Evolutionary conservation across 1,140 invertebrate species (phyloP), one percentile per base, ranked within the genome.

Genomic region (Drosophila athabasca): DNA sequence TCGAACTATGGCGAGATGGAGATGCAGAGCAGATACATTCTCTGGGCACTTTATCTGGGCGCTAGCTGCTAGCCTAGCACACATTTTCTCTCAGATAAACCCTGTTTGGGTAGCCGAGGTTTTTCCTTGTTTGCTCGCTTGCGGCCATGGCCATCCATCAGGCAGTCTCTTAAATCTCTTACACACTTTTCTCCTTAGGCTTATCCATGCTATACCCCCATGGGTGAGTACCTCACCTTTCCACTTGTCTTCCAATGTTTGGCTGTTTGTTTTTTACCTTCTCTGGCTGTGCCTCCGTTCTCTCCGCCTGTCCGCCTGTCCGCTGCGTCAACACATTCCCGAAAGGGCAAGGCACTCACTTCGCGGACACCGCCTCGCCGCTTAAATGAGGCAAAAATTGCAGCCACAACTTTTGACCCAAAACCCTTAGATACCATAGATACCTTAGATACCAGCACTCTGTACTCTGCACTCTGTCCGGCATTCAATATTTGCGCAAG

Each of bases 281-380:
- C 55, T 80, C 60, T 55, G 3, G 46, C 71, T 58, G 31, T 50
- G 19, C 29, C 26, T 26, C 24, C 7, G 6, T 46, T 22, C 35
- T 52, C 49, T 57, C 51, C 29, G 6, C 7, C 7, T 60, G 8
- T 24, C 39, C 9, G 31, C 31, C 9, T 24, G 24, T 44, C 43
- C 61, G 59, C 58, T 49, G 51, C 64, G 31, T 35, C 31, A 35
- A 72, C 68, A 81, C 73, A 87, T 82, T 75, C 82, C 70, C 78
- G 53, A 87, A 87, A 88, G 83, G 82, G 82, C 82, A 87, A 88
- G 82, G 82, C 82, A 85, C 81, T 75, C 58, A 29, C 43, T 22
- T 65, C 48, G 24, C 67, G 50, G 43, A 13, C 54, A 11, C 31
- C 68, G 48, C 9, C 53, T 41, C 39, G 52, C 39, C 11, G 52